Conservation (phyloP, 2,888 invertebrate genomes). For the Dendrolimus pini region DNA sequence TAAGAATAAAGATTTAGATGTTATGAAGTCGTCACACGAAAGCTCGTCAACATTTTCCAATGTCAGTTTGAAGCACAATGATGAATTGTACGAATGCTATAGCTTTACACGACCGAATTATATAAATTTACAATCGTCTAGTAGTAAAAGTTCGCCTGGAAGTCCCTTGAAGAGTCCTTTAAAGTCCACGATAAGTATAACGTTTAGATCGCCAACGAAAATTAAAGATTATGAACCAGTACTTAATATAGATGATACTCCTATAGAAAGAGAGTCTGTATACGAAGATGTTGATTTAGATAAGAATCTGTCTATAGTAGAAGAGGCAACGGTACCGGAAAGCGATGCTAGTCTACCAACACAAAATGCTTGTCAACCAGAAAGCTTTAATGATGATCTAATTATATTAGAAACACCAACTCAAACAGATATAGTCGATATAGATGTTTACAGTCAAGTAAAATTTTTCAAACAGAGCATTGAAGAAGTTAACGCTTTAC, state of each 20-base stretch:
- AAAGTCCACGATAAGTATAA: slow-evolving; percentile 84
- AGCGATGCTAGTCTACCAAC: slow-evolving; percentile 74
- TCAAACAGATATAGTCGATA: slow-evolving; percentile 48
- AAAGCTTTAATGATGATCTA: slow-evolving; percentile 44
- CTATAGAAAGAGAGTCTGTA: slow-evolving; percentile 61
- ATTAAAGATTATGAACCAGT: slow-evolving; percentile 57
- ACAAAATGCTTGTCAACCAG: slow-evolving; percentile 75
- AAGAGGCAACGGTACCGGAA: slow-evolving; percentile 73
- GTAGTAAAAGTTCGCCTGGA: slow-evolving; percentile 60
- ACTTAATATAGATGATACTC: slow-evolving; percentile 45
- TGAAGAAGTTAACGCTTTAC: slow-evolving; percentile 82
- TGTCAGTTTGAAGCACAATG: slow-evolving; percentile 41
- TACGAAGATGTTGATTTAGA: slow-evolving; percentile 77
- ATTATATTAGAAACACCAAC: slow-evolving; percentile 77
- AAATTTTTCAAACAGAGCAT: slow-evolving; percentile 85
- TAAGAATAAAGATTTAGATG: slow-evolving; percentile 38
- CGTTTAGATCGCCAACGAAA: slow-evolving; percentile 80
- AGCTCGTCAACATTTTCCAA: slow-evolving; percentile 64
- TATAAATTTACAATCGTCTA: slow-evolving; percentile 62
- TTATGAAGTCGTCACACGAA: slow-evolving; percentile 69
- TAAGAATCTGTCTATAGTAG: slow-evolving; percentile 67
- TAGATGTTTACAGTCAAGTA: slow-evolving; percentile 84
- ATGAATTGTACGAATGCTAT: slow-evolving; percentile 58
- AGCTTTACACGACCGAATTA: slow-evolving; percentile 62
- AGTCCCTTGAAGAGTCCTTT: slow-evolving; percentile 74